Evolutionary conservation across 2,113 vertebrate genomes (phyloP), one percentile per base, ranked within the genome.

Genomic region (Anseranas semipalmata): DNA sequence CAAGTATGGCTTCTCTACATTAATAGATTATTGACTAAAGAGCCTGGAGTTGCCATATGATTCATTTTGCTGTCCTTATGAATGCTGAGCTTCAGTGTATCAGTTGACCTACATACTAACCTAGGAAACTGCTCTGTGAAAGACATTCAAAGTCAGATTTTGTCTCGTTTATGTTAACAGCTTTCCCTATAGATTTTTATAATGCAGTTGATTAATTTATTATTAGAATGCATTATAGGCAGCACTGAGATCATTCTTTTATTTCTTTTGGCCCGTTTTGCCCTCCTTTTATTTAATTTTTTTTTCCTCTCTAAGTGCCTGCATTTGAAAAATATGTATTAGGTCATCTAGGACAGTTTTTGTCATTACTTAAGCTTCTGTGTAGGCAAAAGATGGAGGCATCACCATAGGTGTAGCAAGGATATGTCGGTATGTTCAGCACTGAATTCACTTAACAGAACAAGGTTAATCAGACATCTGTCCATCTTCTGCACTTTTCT

Each of bases 71-170:
- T 22, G 12, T 87, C 92, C 76, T 74, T 81, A 46, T 85, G 94
- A 90, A 84, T 7, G 3, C 45, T 62, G 82, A 95, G 62, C 45
- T 85, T 73, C 50, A 27, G 50, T 25, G 27, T 89, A 87, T 91
- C 79, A 39, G 94, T 55, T 94, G 84, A 90, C 87, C 96, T 95
- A 95, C 43, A 76, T 95, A 75, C 91, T 91, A 95, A 97, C 92
- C 87, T 93, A 60, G 52, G 85, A 95, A 90, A 92, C 30, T 46
- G 28, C 59, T 93, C 78, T 86, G 3, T 6, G n/a, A 95, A 96
- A 96, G 87, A 56, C 39, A 1, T 89, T 95, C 85, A 95, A 96
- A 97, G 89, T 92, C 93, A 95, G n/a, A 70, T 96, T 96, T 95
- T 96, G 35, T 85, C 72, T 73, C 50, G 65, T 75, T 68, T 93